Percentiles rank a stretch among this genome's conserved stretches.
These are phyloP conservation scores for Halyomorpha halys DNA, from an alignment of 1,140 invertebrate species.

Conservation along the genomic window DNA sequence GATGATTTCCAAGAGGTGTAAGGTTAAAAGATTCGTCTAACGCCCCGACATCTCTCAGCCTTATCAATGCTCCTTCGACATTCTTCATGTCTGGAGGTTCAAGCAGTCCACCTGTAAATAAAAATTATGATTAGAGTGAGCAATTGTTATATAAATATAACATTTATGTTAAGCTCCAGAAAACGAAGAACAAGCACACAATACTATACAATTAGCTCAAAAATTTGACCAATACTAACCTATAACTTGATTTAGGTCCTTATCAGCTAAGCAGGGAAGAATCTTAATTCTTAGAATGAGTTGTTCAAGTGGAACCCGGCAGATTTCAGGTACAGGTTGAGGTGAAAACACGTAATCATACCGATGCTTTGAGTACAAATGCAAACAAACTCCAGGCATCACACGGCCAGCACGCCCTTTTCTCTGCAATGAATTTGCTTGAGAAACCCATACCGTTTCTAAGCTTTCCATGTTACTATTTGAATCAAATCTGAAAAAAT, in stretches of 20 bases:
- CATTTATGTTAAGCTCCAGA: no score
- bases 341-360: constrained; percentile 49
- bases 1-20: constrained; percentile 79
- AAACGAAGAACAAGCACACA: no score
- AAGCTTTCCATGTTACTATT: constrained; percentile 76
- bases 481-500: constrained; percentile 64
- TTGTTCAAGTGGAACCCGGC: constrained; percentile 74
- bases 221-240: constrained; percentile 33
- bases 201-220: no score
- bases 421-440: constrained; percentile 69
- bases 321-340: constrained; percentile 73
- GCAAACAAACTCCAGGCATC: constrained; percentile 71
- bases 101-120: constrained; percentile 46
- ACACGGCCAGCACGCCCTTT: constrained; percentile 79
- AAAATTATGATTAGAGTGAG: neutral
- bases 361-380: constrained; percentile 60
- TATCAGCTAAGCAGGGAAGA: constrained; percentile 52
- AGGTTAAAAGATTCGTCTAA: constrained; percentile 65
- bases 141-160: no score
- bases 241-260: constrained; percentile 55
- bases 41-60: constrained; percentile 75
- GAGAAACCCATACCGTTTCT: constrained; percentile 67
- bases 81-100: constrained; percentile 71
- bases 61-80: constrained; percentile 63
- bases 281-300: constrained; percentile 81